phyloP scores from a whole-genome alignment of 2,113 vertebrate species.

The Datnioides undecimradiatus region DNA sequence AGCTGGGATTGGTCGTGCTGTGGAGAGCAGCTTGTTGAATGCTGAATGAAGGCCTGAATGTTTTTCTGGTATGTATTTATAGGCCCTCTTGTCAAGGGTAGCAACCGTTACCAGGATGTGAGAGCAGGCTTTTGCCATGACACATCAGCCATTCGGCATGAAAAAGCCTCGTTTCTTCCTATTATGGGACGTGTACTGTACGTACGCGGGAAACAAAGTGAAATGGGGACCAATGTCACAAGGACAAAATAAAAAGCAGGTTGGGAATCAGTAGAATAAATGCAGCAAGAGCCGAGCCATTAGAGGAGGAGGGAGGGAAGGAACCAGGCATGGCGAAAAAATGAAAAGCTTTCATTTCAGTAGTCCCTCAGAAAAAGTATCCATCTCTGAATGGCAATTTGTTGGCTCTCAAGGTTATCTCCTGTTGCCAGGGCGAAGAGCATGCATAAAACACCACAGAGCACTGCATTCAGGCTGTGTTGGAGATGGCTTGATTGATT shows the following conservation, averaged over 20 bases:
- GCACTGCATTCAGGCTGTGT: conserved; percentile 21
- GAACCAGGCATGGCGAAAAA: not conserved
- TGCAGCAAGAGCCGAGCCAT: not conserved
- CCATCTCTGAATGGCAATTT: conserved; percentile 53
- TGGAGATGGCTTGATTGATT: conserved; percentile 46
- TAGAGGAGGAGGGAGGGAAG: not conserved
- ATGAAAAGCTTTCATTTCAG: conserved; percentile 43
- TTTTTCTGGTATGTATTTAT: conserved; percentile 68
- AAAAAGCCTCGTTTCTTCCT: conserved; percentile 13
- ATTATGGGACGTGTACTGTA: not conserved
- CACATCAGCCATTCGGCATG: conserved; percentile 49
- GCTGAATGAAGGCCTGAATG: conserved; percentile 51
- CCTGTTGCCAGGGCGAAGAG: conserved; percentile 69
- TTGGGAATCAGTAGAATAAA: conserved; percentile 1
- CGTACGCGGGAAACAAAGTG: conserved; percentile 1
- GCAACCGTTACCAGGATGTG: conserved; percentile 78
- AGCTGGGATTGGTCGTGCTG: conserved; percentile 30
- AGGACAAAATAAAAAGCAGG: not conserved
- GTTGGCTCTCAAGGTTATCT: conserved; percentile 74
- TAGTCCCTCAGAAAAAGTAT: not conserved
- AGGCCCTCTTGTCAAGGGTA: conserved; percentile 69
- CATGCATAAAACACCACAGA: conserved; percentile 47
- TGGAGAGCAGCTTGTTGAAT: conserved; percentile 50
- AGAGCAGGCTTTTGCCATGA: conserved; percentile 56
- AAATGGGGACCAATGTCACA: not conserved